phyloP scores from a whole-genome alignment of 2,888 invertebrate species.

The Carterocephalus palaemon region DNA sequence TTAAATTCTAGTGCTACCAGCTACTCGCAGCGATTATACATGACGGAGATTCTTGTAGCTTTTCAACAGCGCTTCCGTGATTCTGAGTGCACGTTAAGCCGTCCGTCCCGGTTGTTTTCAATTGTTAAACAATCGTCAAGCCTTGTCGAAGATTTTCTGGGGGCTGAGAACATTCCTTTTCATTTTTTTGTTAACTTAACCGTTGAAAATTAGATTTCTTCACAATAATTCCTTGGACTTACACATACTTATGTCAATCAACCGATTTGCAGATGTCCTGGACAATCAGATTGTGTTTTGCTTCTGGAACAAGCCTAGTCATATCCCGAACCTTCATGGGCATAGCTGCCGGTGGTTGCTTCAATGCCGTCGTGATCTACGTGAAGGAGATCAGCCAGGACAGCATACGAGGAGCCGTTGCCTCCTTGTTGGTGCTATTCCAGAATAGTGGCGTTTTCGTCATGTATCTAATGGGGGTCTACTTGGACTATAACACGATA shows the following conservation, averaged over 20 bases:
- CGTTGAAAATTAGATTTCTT: too few relatives aligned
- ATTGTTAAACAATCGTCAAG: too few relatives aligned
- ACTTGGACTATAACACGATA: conserved; percentile 47
- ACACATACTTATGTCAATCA: too few relatives aligned
- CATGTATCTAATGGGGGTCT: conserved; percentile 56
- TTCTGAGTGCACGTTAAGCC: too few relatives aligned
- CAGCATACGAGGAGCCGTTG: conserved; percentile 48
- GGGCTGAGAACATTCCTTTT: too few relatives aligned
- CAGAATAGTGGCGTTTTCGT: conserved; percentile 51
- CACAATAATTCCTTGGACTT: too few relatives aligned
- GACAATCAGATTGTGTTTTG: conserved; percentile 47
- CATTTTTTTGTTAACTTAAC: background rate
- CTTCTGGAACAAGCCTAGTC: conserved; percentile 40
- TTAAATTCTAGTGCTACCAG: too few relatives aligned
- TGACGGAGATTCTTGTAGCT: too few relatives aligned
- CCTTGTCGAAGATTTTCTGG: too few relatives aligned
- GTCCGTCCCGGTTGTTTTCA: too few relatives aligned
- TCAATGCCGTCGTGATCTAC: conserved; percentile 53
- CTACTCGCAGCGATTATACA: too few relatives aligned
- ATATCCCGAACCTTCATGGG: conserved; percentile 49
- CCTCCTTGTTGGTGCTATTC: conserved; percentile 46
- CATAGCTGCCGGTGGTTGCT: conserved; percentile 52
- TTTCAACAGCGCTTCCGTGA: too few relatives aligned
- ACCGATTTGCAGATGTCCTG: conserved; percentile 52
- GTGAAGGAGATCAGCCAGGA: conserved; percentile 60